Conservation (phyloP, 2,113 vertebrate species). For the Steatornis caripensis region DNA sequence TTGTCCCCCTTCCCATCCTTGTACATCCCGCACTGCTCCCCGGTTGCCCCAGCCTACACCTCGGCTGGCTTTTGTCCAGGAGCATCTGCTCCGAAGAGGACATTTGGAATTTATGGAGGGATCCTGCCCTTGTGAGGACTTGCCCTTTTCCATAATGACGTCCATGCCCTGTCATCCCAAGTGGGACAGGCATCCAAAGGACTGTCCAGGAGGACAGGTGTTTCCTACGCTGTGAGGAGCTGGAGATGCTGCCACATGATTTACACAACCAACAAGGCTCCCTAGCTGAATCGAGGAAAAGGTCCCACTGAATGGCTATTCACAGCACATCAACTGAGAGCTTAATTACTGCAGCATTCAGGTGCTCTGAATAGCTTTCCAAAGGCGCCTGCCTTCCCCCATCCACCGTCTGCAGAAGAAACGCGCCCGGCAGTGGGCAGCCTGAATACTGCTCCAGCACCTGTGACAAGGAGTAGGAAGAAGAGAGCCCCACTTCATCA, state of each 20-base stretch:
- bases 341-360: neutral
- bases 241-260: neutral
- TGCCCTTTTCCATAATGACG: neutral
- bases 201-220: neutral
- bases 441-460: neutral
- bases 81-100: neutral
- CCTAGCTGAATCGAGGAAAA: neutral
- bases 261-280: neutral
- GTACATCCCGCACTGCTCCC: neutral
- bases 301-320: neutral
- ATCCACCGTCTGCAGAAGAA: neutral
- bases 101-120: neutral
- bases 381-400: neutral
- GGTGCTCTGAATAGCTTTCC: neutral
- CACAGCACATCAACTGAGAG: neutral
- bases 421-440: neutral
- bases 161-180: neutral
- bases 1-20: neutral
- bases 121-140: neutral
- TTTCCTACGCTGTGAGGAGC: neutral
- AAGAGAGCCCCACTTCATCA: neutral
- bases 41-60: neutral
- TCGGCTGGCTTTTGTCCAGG: neutral
- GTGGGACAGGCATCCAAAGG: accelerated
- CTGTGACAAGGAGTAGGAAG: neutral